Percentiles rank a stretch among this genome's conserved stretches.
phyloP scores from a whole-genome alignment of 1,140 invertebrate genomes.

The Polypedilum vanderplanki region DNA sequence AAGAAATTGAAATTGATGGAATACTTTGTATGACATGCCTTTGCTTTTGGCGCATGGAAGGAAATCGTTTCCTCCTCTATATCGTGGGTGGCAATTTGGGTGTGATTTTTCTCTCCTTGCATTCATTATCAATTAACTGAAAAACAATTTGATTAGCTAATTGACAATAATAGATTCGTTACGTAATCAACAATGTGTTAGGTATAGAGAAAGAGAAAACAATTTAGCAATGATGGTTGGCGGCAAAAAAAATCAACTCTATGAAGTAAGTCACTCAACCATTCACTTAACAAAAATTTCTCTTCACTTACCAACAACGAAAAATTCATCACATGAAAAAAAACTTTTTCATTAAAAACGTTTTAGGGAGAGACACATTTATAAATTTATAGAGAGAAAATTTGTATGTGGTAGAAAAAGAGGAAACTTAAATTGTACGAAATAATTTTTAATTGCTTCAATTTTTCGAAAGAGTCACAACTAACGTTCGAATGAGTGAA shows the following conservation, averaged over 20 bases:
- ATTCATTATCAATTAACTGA: neutral
- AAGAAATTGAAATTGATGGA: neutral
- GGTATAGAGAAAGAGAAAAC: no score
- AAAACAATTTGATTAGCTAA: conserved; percentile 23
- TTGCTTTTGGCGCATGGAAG: neutral
- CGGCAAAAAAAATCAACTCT: neutral
- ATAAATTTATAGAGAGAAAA: no score
- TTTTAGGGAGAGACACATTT: neutral
- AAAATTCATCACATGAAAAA: conserved; percentile 25
- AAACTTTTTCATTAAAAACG: conserved; percentile 20
- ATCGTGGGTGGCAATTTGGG: neutral
- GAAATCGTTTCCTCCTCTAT: neutral
- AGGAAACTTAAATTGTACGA: conserved; percentile 27
- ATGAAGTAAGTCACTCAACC: neutral
- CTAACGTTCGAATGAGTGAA: neutral
- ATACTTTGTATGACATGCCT: neutral
- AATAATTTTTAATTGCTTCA: conserved; percentile 28
- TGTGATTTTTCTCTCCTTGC: neutral
- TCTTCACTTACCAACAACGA: neutral
- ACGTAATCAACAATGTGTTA: neutral
- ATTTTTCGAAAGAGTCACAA: neutral
- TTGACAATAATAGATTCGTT: conserved; percentile 13
- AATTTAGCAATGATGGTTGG: neutral
- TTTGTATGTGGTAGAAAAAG: neutral
- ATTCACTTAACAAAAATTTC: neutral